phyloP scores from a whole-genome alignment of 2,888 invertebrate genomes.

The Drosophila aldrichi region DNA sequence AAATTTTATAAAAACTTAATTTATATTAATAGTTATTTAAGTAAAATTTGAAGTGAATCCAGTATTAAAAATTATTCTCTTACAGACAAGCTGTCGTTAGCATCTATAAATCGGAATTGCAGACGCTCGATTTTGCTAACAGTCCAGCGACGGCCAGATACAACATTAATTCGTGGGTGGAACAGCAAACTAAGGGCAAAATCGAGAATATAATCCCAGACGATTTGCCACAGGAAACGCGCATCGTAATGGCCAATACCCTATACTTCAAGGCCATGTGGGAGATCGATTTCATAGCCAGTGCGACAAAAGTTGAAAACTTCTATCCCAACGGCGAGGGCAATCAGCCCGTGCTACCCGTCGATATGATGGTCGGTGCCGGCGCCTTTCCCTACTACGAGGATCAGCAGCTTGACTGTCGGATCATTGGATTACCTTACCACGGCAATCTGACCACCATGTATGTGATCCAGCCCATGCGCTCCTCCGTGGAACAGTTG shows the following conservation, averaged over 20 bases:
- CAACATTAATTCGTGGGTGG: constrained; percentile 88
- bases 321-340: constrained; percentile 86
- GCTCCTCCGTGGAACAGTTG: constrained; percentile 85
- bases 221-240: constrained; percentile 86
- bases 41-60: not conserved
- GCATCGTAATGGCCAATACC: constrained; percentile 88
- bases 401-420: constrained; percentile 85
- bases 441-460: constrained; percentile 88
- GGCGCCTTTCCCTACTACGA: constrained; percentile 87
- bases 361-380: constrained; percentile 89
- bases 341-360: constrained; percentile 72
- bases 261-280: constrained; percentile 88
- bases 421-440: constrained; percentile 89
- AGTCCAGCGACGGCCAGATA: constrained; percentile 84
- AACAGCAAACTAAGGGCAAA: constrained; percentile 87
- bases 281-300: constrained; percentile 87
- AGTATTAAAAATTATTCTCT: not conserved
- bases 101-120: constrained; percentile 87
- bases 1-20: not conserved
- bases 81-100: constrained; percentile 84
- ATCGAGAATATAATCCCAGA: constrained; percentile 87
- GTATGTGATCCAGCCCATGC: constrained; percentile 88
- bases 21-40: not conserved
- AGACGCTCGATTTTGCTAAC: constrained; percentile 86
- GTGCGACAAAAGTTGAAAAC: constrained; percentile 84